Base-by-base conservation (phyloP, 64 coral and sea anemone species). In the Actinia tenebrosa region DNA sequence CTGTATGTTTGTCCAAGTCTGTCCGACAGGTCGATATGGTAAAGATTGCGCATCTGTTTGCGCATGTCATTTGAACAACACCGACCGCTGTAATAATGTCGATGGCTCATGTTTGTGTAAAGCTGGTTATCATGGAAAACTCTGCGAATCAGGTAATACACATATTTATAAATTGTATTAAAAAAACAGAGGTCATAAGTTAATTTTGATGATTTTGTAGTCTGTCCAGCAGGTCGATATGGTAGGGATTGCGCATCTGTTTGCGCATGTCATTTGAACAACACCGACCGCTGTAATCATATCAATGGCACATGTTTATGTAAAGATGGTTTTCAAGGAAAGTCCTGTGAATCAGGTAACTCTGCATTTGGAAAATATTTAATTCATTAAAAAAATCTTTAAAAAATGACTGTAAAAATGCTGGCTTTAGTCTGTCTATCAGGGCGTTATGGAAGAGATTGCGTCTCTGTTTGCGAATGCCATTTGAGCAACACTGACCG, bases 91-190 rank as follows among this genome's bases (percentile, higher is more conserved):
- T 55, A n/a, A 90, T 75, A 53, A 90, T 23, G 64, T 91, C 54
- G 80, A 90, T 79, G 92, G 92, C 62, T 72, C 63, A 3, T 94
- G 92, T 79, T 27, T 75, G 9, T 94, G 92, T 66, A 87, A 84
- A 62, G 60, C 84, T 11, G 92, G 92, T 45, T 94, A 87, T 23
- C 78, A 77, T 62, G 92, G 89, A 37, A 63, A 54, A 16, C 71
- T n/a, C 1, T 93, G 92, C 53, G 82, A 89, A 15, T 56, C 54
- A 86, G 55, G 87, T 78, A 68, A 47, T 26, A 68, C 59, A 61
- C 59, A 17, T 61, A 61, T 61, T 15, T 17, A n/a, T 68, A 3
- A 0, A n/a, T 68, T n/a, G 46, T n/a, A 22, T 68, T 68, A 68
- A 0, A 23, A 68, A 68, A 68, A n/a, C n/a, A 68, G 64, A 68